phyloP scores from a whole-genome alignment of 2,113 vertebrate species.

The Butorides virescens region DNA sequence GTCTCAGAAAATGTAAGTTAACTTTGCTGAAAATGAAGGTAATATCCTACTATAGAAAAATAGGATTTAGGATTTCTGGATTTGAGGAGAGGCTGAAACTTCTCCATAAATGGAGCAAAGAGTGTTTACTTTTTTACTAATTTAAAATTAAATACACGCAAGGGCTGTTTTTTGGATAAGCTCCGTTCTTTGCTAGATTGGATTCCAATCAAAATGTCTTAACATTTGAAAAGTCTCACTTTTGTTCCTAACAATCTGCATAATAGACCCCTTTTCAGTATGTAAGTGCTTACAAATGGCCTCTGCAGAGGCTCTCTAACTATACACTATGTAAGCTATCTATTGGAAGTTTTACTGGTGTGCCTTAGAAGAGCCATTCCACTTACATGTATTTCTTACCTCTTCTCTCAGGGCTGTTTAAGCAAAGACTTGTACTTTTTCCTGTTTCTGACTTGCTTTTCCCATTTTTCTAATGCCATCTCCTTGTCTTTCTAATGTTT shows the following conservation, averaged over 20 bases:
- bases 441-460: background rate
- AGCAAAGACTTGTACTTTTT: background rate
- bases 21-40: background rate
- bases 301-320: background rate
- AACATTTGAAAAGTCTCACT: background rate
- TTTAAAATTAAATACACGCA: background rate
- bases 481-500: background rate
- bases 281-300: background rate
- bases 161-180: background rate
- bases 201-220: background rate
- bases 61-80: background rate
- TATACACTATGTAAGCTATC: background rate
- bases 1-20: slow-evolving; percentile 95
- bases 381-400: background rate
- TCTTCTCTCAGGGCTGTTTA: background rate
- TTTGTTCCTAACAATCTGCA: background rate
- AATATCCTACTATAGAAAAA: background rate
- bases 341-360: background rate
- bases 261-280: background rate
- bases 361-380: background rate
- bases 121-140: background rate
- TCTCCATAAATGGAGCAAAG: background rate
- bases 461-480: background rate
- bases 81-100: background rate
- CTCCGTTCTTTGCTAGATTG: background rate